Evolutionary conservation across 2,888 invertebrate species (phyloP).

Genomic region (Oligia strigilis): DNA sequence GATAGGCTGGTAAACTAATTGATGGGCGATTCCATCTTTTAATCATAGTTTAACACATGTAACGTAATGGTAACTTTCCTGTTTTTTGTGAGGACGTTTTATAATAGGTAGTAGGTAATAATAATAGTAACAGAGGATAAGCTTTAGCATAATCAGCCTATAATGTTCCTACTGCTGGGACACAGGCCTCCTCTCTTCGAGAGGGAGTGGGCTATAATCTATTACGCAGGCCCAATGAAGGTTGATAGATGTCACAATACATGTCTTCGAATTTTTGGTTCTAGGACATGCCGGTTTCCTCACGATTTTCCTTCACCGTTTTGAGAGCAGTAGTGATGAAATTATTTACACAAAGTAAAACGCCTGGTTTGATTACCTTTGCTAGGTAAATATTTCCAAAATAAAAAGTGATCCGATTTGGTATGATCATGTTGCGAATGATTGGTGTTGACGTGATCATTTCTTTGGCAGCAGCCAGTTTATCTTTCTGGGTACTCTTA

Average conservation of each 20-base stretch:
- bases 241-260: too few species aligned
- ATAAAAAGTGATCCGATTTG: neutral
- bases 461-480: neutral
- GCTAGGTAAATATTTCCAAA: neutral
- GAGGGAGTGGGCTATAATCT: too few species aligned
- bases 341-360: too few species aligned
- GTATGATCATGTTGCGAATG: neutral
- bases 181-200: too few species aligned
- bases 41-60: neutral
- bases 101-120: neutral
- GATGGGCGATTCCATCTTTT: slow-evolving; percentile 9
- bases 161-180: too few species aligned
- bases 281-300: too few species aligned
- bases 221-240: too few species aligned
- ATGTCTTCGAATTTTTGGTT: too few species aligned
- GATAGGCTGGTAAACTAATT: neutral
- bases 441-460: neutral
- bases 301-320: too few species aligned
- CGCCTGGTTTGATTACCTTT: neutral
- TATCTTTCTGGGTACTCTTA: neutral
- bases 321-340: too few species aligned
- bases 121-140: neutral
- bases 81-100: neutral
- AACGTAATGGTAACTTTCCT: neutral
- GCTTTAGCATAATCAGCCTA: too few species aligned